Percentiles rank a stretch among this genome's conserved stretches.
phyloP scores from a whole-genome alignment of 2,888 invertebrate genomes.

The Drosophila longiperda region DNA sequence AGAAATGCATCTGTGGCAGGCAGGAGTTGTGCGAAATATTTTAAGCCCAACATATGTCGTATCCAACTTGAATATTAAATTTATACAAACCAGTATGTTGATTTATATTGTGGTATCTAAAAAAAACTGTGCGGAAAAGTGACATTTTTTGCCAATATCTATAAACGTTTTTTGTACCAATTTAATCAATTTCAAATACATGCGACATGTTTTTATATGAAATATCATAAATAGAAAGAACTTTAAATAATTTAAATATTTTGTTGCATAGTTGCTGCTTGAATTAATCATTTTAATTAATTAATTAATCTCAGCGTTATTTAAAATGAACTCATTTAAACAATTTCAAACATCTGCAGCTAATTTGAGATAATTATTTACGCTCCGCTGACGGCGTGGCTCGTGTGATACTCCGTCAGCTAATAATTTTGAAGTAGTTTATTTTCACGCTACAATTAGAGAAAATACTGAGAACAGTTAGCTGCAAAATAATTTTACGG shows the following conservation, averaged over 20 bases:
- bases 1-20: slow-evolving; percentile 4
- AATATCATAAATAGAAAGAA: background rate
- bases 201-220: too few species aligned
- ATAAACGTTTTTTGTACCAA: background rate
- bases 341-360: slow-evolving; percentile 34
- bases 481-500: slow-evolving; percentile 62
- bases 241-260: background rate
- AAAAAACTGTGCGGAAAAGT: too few species aligned
- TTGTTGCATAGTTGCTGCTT: background rate
- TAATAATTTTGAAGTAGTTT: slow-evolving; percentile 58
- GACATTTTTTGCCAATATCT: background rate
- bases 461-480: slow-evolving; percentile 18
- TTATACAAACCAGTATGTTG: background rate
- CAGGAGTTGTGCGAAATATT: background rate
- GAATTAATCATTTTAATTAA: background rate
- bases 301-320: background rate
- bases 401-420: slow-evolving; percentile 6
- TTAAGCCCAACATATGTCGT: background rate
- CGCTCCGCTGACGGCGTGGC: slow-evolving; percentile 9
- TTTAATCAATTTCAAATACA: background rate
- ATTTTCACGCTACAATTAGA: slow-evolving; percentile 54
- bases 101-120: background rate
- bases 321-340: slow-evolving; percentile 1
- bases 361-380: slow-evolving; percentile 44
- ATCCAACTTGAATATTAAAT: background rate